A percentile compares a stretch with the other conserved stretches of the same genome.
phyloP scores from a whole-genome alignment of 2,113 vertebrate genomes.

The Anarrhichthys ocellatus region DNA sequence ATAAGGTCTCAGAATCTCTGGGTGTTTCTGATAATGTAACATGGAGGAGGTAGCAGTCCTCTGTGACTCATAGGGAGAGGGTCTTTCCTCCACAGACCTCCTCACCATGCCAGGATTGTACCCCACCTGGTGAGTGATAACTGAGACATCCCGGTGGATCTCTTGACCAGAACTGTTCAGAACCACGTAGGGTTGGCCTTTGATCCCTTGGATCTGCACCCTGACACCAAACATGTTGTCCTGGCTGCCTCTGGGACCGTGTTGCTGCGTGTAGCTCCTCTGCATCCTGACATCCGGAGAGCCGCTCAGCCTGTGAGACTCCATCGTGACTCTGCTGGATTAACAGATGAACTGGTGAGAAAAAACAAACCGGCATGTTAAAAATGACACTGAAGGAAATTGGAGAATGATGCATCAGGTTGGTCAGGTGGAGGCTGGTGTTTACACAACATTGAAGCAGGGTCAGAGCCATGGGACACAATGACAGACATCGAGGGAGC shows the following conservation, averaged over 20 bases:
- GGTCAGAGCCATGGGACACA: constrained; percentile 37
- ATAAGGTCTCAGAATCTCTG: constrained; percentile 90
- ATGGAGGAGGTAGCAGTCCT: constrained; percentile 64
- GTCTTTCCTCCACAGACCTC: constrained; percentile 62
- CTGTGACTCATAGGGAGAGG: constrained; percentile 67
- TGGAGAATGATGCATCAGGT: constrained; percentile 55
- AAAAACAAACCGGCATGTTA: constrained; percentile 26
- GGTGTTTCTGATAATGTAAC: constrained; percentile 90
- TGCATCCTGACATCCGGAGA: constrained; percentile 78
- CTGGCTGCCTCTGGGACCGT: constrained; percentile 56
- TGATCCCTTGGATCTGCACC: constrained; percentile 92
- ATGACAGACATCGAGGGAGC: constrained; percentile 39
- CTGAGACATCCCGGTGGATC: constrained; percentile 69
- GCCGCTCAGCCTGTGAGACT: constrained; percentile 81
- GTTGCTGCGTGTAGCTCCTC: constrained; percentile 68
- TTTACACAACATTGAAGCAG: constrained; percentile 73
- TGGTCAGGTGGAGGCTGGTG: constrained; percentile 42
- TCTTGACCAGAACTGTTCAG: constrained; percentile 89
- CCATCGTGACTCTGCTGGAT: constrained; percentile 78
- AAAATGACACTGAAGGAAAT: constrained; percentile 10
- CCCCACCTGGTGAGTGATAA: constrained; percentile 72
- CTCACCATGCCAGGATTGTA: constrained; percentile 65
- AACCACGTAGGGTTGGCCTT: constrained; percentile 93
- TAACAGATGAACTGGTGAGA: constrained; percentile 31
- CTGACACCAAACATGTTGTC: constrained; percentile 90